phyloP scores from a whole-genome alignment of 2,888 invertebrate genomes.

The Sphinx pinastri region DNA sequence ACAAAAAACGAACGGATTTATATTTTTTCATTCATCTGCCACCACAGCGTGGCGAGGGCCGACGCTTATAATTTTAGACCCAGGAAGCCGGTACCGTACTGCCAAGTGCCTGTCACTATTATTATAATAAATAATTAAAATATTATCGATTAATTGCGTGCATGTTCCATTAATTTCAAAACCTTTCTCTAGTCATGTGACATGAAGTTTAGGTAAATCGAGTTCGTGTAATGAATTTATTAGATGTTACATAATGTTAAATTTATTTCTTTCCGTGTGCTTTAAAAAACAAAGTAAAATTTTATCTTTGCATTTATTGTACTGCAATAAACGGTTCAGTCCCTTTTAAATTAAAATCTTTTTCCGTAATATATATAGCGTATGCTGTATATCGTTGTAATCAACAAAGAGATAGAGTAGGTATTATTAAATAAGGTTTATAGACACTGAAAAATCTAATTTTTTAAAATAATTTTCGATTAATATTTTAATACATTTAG shows the following conservation, averaged over 20 bases:
- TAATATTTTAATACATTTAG: too few relatives aligned
- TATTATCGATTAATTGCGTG: not conserved
- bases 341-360: not conserved
- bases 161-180: not conserved
- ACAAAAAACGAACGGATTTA: constrained; percentile 18
- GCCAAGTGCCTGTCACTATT: not conserved
- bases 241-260: not conserved
- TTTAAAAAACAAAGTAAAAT: not conserved
- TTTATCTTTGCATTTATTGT: not conserved
- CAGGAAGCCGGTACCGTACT: constrained; percentile 45
- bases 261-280: not conserved
- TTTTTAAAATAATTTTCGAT: too few relatives aligned
- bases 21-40: constrained; percentile 44
- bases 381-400: too few relatives aligned
- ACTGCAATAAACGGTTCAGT: not conserved
- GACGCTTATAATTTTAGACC: constrained; percentile 52
- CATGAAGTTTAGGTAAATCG: not conserved
- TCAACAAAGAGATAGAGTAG: not conserved
- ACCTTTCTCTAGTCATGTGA: constrained; percentile 20
- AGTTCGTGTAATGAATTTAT: not conserved
- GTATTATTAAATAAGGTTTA: not conserved
- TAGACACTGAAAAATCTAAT: too few relatives aligned
- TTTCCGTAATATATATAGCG: not conserved
- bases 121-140: constrained; percentile 11
- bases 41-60: constrained; percentile 60